Evolutionary conservation across 1,140 invertebrate species (phyloP), one percentile per base, ranked within the genome.

Genomic region (Heliconius himera): DNA sequence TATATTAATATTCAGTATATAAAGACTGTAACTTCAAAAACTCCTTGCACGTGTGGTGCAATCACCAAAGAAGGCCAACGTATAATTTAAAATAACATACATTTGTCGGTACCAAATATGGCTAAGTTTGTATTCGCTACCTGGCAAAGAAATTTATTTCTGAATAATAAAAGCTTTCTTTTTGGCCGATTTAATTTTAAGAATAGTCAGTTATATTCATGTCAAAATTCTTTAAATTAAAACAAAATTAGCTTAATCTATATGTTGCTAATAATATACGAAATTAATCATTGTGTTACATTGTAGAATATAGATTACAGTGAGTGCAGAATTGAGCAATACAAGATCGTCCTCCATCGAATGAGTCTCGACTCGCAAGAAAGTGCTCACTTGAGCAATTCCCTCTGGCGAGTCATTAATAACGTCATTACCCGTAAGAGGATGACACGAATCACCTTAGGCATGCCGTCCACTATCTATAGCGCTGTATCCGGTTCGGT

Each of bases 311-410:
- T 16, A 78, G 60, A 70, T 41, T 60, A 51, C 60, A 74, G 54
- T 70, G 22, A 78, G 73, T 60, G 8, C 36, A 38, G 56, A 74
- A 71, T 74, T 73, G 38, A 78, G 72, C 72, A 78, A 78, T 70
- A 46, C 72, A 70, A 26, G 41, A 78, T 73, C 41, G 41, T 46
- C 71, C 77, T 60, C 54, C 70, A 54, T 51, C 75, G 66, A 77
- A 70, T 60, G 76, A 77, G 76, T 73, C 70, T 46, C 49, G 38
- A 41, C 49, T 71, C 73, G 74, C 70, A 83, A 82, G 76, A 80
- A 80, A 80, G 75, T 73, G 81, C 75, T 41, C 79, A 82, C 81
- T 82, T 83, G 78, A 76, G 82, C 74, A 81, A 78, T 83, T 81
- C 82, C 72, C 76, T 78, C 73, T 73, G 74, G 74, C 77, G 46